Evolutionary conservation across 2,113 vertebrate species (phyloP), one percentile per base, ranked within the genome.

Genomic region (Cervus canadensis): DNA sequence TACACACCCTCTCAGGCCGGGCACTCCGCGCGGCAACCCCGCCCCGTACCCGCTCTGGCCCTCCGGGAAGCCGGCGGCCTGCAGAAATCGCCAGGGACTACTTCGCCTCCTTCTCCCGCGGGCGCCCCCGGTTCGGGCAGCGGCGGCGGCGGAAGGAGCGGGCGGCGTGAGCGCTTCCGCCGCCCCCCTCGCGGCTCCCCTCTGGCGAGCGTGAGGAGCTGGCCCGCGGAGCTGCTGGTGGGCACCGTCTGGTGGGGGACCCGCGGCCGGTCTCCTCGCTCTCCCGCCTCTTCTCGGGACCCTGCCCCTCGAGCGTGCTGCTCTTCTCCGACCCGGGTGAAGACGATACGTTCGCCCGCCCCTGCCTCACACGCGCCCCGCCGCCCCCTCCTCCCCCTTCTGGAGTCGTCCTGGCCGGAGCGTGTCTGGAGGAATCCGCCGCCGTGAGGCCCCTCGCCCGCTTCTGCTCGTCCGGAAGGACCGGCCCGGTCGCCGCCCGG

Each of bases 71-170:
- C 94, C 3, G 6, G 89, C 45, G n/a, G 50, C 52, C 62, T 2
- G 79, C 74, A 81, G 78, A 83, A 91, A 92, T 95, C 97, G 97
- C 96, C 74, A 97, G 98, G 98, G 98, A 98, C 98, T 98, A 98
- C 97, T 98, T 98, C 92, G 95, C 95, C 95, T 95, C 92, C 74
- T 71, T 62, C 97, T 95, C 97, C 90, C 92, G 96, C 96, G 95
- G 93, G 98, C 95, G 95, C 97, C 97, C 97, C 94, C 82, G 97
- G 83, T 52, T 90, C 84, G 40, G 59, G 71, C 87, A 62, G 26
- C 89, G 14, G 95, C 87, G 74, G 95, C 94, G 78, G 97, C 98
- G 97, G 96, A 93, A 98, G 94, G 19, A 11, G 90, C 74, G 90
- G 17, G 78, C 97, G 96, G 96, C 96, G 97, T 87, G 97, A 97